Evolutionary conservation across 2,888 invertebrate genomes (phyloP).

Genomic region (Tetheella fluctuosa): DNA sequence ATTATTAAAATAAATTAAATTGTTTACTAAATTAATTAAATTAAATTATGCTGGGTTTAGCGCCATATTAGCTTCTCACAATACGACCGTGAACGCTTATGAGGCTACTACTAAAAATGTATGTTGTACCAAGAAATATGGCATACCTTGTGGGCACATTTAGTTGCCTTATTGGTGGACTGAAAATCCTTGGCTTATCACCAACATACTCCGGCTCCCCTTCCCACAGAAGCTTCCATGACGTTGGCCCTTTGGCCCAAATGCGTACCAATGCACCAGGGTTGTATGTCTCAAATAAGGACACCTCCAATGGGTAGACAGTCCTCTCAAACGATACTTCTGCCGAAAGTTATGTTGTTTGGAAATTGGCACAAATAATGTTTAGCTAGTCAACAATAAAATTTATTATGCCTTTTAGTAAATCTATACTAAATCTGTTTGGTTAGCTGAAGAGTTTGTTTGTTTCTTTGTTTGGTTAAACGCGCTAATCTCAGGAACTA

Average conservation of each 20-base stretch:
- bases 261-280: constrained; percentile 93
- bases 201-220: constrained; percentile 86
- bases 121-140: neutral
- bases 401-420: too few species aligned
- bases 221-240: constrained; percentile 92
- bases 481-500: too few species aligned
- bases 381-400: too few species aligned
- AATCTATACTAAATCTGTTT: too few species aligned
- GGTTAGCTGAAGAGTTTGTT: too few species aligned
- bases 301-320: constrained; percentile 88
- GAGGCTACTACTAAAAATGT: too few species aligned
- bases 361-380: constrained; percentile 31
- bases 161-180: constrained; percentile 87
- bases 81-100: too few species aligned
- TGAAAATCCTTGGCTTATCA: constrained; percentile 89
- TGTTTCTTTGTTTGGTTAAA: too few species aligned
- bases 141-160: constrained; percentile 68
- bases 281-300: constrained; percentile 93
- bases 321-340: constrained; percentile 87
- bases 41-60: too few species aligned
- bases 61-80: too few species aligned
- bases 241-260: constrained; percentile 85
- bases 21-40: too few species aligned
- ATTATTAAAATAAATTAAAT: too few species aligned
- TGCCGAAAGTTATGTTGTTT: constrained; percentile 62